phyloP scores from a whole-genome alignment of 2,797 vertebrate genomes.

The Oreochromis grahami region DNA sequence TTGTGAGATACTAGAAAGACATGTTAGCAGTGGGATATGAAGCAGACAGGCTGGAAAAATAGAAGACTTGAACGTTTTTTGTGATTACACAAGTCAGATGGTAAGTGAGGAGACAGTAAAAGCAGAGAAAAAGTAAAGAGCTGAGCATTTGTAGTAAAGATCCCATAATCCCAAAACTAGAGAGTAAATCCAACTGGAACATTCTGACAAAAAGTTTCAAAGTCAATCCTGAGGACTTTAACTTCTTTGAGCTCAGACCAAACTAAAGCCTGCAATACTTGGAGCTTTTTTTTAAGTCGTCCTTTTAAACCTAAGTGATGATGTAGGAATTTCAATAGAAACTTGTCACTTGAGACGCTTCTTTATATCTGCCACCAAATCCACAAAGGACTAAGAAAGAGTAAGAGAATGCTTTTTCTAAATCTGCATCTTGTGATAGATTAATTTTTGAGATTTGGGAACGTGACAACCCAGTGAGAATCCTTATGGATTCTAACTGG shows the following conservation, averaged over 20 bases:
- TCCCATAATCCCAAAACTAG: background rate
- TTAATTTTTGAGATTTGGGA: background rate
- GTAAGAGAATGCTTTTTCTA: rapidly evolving
- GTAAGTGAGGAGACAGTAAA: background rate
- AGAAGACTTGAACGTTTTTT: background rate
- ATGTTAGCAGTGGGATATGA: background rate
- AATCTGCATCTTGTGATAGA: background rate
- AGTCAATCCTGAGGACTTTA: background rate
- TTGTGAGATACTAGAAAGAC: background rate
- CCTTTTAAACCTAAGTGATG: background rate
- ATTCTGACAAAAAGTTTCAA: background rate
- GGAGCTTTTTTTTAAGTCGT: background rate
- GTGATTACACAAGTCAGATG: background rate
- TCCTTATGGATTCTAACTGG: background rate
- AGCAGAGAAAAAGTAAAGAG: background rate
- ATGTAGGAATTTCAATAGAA: background rate
- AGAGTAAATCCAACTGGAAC: background rate
- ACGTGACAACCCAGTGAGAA: background rate
- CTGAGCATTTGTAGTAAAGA: background rate
- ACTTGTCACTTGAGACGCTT: background rate
- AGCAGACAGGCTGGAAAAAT: background rate
- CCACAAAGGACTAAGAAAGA: background rate
- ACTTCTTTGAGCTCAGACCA: background rate
- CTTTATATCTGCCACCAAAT: background rate
- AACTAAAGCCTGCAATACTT: background rate